Conservation (phyloP, 2,888 invertebrate genomes). For the Lithosia quadra region DNA sequence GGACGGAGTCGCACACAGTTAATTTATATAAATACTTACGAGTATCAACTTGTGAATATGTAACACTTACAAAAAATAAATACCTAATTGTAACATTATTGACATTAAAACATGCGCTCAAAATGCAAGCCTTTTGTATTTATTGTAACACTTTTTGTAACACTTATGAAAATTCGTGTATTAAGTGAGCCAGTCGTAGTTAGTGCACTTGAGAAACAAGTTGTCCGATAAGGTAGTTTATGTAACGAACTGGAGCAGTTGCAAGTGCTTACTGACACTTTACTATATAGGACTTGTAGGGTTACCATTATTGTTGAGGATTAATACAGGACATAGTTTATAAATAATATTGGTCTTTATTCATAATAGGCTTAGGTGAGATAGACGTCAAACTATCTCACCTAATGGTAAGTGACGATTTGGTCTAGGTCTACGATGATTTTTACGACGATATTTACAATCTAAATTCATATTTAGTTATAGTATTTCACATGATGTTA, state of each 20-base stretch:
- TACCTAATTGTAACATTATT: neutral
- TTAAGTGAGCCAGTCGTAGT: constrained; percentile 23
- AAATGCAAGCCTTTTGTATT: neutral
- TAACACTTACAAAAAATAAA: neutral
- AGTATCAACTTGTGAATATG: neutral
- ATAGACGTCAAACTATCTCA: too few relatives aligned
- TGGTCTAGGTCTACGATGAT: too few relatives aligned
- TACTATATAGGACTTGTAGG: constrained; percentile 30
- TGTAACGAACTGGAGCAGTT: constrained; percentile 77
- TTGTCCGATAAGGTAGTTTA: constrained; percentile 70
- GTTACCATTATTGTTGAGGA: neutral
- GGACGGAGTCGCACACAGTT: too few relatives aligned
- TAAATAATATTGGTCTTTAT: too few relatives aligned
- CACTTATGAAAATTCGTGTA: constrained; percentile 18
- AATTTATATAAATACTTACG: too few relatives aligned
- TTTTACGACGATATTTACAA: too few relatives aligned
- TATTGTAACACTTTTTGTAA: constrained; percentile 15
- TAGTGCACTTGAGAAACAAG: constrained; percentile 54
- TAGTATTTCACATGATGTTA: too few relatives aligned
- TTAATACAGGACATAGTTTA: neutral
- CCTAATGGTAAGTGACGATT: too few relatives aligned
- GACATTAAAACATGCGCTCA: neutral
- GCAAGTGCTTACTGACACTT: constrained; percentile 50
- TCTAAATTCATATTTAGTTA: too few relatives aligned
- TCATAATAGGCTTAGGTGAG: too few relatives aligned